phyloP scores from a whole-genome alignment of 2,888 invertebrate species.

The Eupithecia tripunctaria region DNA sequence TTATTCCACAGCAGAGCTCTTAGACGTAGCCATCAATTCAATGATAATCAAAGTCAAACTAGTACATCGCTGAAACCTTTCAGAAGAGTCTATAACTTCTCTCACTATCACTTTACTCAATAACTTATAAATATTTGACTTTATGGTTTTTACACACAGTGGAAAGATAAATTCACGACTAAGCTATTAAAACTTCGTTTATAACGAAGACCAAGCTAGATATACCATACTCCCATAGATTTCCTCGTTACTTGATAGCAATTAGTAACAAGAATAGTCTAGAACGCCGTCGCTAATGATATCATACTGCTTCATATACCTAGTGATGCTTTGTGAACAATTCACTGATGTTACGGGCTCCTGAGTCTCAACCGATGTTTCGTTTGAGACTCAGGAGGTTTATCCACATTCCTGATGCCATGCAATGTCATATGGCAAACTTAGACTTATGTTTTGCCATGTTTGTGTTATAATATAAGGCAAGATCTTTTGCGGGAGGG shows the following conservation, averaged over 20 bases:
- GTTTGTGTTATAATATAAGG: too few species aligned
- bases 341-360: not conserved
- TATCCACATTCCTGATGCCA: too few species aligned
- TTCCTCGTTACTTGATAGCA: conserved; percentile 41
- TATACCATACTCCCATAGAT: conserved; percentile 10
- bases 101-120: not conserved
- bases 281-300: conserved; percentile 14
- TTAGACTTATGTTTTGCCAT: too few species aligned
- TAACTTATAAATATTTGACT: not conserved
- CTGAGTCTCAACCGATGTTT: not conserved
- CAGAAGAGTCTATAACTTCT: not conserved
- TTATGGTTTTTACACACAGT: not conserved
- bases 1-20: too few species aligned
- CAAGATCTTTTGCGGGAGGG: too few species aligned
- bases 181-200: not conserved
- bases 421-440: too few species aligned
- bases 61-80: not conserved
- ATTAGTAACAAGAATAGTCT: conserved; percentile 39
- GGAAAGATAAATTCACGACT: not conserved
- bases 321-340: not conserved
- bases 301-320: not conserved
- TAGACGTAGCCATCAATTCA: not conserved
- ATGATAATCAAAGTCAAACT: not conserved
- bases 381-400: too few species aligned
- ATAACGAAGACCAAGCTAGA: conserved; percentile 3